Base-by-base conservation (phyloP, 2,113 vertebrate species). In the Nothocercus nigrocapillus region DNA sequence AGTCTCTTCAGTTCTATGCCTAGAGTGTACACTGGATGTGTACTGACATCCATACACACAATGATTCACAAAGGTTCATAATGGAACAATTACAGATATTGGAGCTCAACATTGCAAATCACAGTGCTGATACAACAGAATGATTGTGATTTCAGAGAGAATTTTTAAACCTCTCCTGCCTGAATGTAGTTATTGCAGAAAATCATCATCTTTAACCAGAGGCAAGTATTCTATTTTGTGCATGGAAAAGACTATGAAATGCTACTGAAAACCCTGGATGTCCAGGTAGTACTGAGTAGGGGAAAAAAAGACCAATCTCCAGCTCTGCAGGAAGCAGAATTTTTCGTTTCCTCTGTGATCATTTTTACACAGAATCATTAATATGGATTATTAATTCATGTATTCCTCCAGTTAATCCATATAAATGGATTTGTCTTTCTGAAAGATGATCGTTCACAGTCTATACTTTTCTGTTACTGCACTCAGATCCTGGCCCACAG, bases 221-320 rank as follows among this genome's bases (percentile, higher is more conserved):
- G 54, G 22, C 19, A 27, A 61, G 44, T 88, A 40, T 78, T 91
- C 62, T 86, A 34, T 68, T 16, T 54, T 81, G 51, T 6, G 20
- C 25, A 58, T 40, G 25, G 64, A 45, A 88, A 87, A 80, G 22
- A 28, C 82, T 85, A 5, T 1, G 11, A 63, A 85, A 82, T 45
- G 34, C 38, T 78, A 69, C 24, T 94, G 82, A 80, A 91, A 97
- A 95, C 38, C 34, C 42, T 78, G 93, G 45, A 82, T 88, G 76
- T 77, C 90, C 90, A 7, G 85, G 90, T 78, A 56, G 66, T 5
- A 4, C 67, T 93, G 82, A 93, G 68, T 91, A 61, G 21, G 21
- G 56, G 15, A 22, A 87, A 75, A 91, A 78, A 34, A 88, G 78
- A 85, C 4, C 34, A 73, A 21, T 15, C 36, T 62, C 36, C 11